Evolutionary conservation across 2,797 vertebrate genomes (phyloP).

Genomic region (Anabas testudineus): DNA sequence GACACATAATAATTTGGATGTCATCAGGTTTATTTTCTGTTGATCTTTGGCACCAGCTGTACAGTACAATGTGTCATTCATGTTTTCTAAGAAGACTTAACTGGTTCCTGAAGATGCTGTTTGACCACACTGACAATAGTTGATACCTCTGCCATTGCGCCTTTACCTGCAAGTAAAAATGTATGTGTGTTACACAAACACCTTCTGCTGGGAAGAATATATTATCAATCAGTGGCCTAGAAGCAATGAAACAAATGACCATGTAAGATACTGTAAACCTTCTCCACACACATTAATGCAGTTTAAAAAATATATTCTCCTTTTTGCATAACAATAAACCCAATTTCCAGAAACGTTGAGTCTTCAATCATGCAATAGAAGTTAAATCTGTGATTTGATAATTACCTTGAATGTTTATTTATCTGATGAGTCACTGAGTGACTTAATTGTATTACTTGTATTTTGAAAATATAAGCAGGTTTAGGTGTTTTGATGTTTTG

Average conservation of each 20-base stretch:
- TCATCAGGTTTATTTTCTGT: not conserved
- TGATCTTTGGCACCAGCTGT: not conserved
- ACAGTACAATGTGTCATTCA: not conserved
- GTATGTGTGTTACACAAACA: conserved; percentile 4
- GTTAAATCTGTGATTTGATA: no score
- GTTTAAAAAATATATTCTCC: not conserved
- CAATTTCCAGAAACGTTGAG: no score
- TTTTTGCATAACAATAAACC: conserved; percentile 9
- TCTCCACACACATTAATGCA: not conserved
- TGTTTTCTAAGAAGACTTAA: conserved; percentile 47
- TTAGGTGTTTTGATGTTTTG: no score
- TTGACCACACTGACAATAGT: conserved; percentile 87
- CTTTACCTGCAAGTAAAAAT: conserved; percentile 85
- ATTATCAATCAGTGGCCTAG: not conserved
- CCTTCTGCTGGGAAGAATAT: not conserved
- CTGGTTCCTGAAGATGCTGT: conserved; percentile 68
- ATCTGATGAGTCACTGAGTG: no score
- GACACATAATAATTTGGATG: not conserved
- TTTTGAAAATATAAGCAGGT: no score
- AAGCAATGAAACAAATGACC: not conserved
- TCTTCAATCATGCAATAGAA: no score
- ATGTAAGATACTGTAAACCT: not conserved
- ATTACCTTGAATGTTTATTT: no score
- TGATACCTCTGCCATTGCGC: conserved; percentile 95
- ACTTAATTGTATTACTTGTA: no score